Conservation (phyloP, 2,797 vertebrate species). For the Microctenopoma stevenorrisi region DNA sequence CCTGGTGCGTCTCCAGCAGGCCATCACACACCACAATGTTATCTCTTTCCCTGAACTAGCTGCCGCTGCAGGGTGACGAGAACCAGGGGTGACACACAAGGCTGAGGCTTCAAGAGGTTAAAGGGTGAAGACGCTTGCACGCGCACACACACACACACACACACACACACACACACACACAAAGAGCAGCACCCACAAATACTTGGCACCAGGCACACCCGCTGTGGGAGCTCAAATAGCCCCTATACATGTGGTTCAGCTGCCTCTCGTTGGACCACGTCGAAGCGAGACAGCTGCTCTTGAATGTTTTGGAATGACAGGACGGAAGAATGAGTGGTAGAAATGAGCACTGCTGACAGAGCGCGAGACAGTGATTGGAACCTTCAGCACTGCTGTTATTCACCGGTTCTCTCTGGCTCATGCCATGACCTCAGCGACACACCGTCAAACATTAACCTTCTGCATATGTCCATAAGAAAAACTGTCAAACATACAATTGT, state of each 20-base stretch:
- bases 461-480: no score
- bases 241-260: slow-evolving; percentile 51
- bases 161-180: slow-evolving; percentile 38
- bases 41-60: slow-evolving; percentile 30
- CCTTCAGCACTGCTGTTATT: slow-evolving; percentile 28
- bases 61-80: slow-evolving; percentile 28
- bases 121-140: slow-evolving; percentile 16
- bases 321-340: slow-evolving; percentile 31
- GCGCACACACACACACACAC: slow-evolving; percentile 37
- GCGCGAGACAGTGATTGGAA: slow-evolving; percentile 41
- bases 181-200: slow-evolving; percentile 44
- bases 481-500: neutral
- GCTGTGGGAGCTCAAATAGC: slow-evolving; percentile 47
- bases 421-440: slow-evolving; percentile 1
- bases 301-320: slow-evolving; percentile 47
- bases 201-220: slow-evolving; percentile 52
- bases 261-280: slow-evolving; percentile 43
- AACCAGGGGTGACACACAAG: slow-evolving; percentile 28
- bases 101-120: slow-evolving; percentile 35
- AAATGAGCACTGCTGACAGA: slow-evolving; percentile 16
- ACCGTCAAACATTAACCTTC: neutral
- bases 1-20: slow-evolving; percentile 27
- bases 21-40: slow-evolving; percentile 28
- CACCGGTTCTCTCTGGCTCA: slow-evolving; percentile 29
- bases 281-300: slow-evolving; percentile 58